Conservation (phyloP, 53 echinoderm and acorn worm species). For the Henricia sp. region DNA sequence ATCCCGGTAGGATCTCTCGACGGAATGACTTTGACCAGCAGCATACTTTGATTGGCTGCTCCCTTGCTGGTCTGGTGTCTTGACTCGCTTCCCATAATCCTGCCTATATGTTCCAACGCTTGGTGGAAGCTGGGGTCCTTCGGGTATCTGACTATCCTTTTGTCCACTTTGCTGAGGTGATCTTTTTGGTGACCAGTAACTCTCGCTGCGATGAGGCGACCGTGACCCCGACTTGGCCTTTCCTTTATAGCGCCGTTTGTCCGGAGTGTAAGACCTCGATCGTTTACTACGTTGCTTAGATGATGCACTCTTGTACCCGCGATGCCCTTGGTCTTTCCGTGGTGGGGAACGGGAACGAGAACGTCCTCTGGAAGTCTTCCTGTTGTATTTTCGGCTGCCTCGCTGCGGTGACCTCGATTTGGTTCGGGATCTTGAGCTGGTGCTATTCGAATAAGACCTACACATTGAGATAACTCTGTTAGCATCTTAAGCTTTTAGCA, state of each 20-base stretch:
- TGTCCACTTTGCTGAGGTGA: constrained; percentile 4
- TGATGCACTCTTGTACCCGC: constrained; percentile 18
- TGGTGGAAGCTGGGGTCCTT: constrained; percentile 28
- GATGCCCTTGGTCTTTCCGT: constrained; percentile 4
- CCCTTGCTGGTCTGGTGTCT: constrained; percentile 6
- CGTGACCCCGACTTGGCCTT: constrained; percentile 37
- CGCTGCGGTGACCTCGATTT: constrained; percentile 33
- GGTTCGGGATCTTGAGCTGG: constrained; percentile 33
- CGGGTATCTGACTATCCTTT: background rate
- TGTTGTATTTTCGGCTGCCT: constrained; percentile 22
- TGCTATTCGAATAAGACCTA: constrained; percentile 53
- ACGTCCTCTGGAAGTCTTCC: constrained; percentile 33
- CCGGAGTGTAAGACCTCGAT: constrained; percentile 31
- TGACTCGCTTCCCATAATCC: constrained; percentile 4
- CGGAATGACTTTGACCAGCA: background rate
- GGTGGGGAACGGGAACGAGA: constrained; percentile 31
- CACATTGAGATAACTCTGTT: constrained; percentile 2
- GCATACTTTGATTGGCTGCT: constrained; percentile 5
- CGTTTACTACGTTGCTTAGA: constrained; percentile 25
- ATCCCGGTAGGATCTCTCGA: constrained; percentile 20
- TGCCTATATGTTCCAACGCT: background rate
- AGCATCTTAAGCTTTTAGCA: no score
- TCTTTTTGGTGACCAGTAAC: constrained; percentile 14
- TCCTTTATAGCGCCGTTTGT: constrained; percentile 5
- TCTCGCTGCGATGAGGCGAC: constrained; percentile 1